These are phyloP conservation scores for Carterocephalus palaemon DNA, from an alignment of 2,888 invertebrate species.

Conservation along the genomic window DNA sequence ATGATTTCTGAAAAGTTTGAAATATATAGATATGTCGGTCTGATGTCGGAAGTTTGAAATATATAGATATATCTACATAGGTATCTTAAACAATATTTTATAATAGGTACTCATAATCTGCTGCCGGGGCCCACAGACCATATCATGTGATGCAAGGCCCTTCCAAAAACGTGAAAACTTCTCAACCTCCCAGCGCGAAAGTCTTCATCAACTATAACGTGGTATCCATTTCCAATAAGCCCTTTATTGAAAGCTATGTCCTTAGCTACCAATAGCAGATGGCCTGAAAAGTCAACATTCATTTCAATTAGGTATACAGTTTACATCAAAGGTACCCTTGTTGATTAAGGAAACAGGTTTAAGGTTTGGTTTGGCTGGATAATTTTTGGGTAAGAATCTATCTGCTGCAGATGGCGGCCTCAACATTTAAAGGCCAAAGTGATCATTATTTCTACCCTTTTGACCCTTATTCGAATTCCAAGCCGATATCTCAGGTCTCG, in stretches of 20 bases:
- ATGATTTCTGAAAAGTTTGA: too few species aligned
- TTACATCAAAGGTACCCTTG: conserved; percentile 1
- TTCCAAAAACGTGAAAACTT: conserved; percentile 54
- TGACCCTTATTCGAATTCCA: too few species aligned
- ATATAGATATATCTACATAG: too few species aligned
- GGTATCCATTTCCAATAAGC: conserved; percentile 60
- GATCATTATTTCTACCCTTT: too few species aligned
- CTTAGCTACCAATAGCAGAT: conserved; percentile 88
- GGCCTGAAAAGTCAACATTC: conserved; percentile 73
- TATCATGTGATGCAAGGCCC: conserved; percentile 56
- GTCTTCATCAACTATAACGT: conserved; percentile 56
- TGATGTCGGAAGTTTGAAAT: too few species aligned
- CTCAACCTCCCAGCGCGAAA: conserved; percentile 39
- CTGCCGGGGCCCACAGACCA: conserved; percentile 55
- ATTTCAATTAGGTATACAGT: not conserved
- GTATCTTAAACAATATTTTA: too few species aligned
- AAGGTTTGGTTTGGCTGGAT: too few species aligned
- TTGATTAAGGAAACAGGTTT: not conserved
- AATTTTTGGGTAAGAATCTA: too few species aligned
- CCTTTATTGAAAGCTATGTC: conserved; percentile 86
- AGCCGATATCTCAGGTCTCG: too few species aligned
- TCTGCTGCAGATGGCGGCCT: too few species aligned
- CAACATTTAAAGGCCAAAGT: too few species aligned
- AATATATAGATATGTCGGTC: too few species aligned
- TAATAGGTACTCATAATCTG: conserved; percentile 36